Conservation (phyloP, 2,113 vertebrate genomes). For the Pyxicephalus adspersus region DNA sequence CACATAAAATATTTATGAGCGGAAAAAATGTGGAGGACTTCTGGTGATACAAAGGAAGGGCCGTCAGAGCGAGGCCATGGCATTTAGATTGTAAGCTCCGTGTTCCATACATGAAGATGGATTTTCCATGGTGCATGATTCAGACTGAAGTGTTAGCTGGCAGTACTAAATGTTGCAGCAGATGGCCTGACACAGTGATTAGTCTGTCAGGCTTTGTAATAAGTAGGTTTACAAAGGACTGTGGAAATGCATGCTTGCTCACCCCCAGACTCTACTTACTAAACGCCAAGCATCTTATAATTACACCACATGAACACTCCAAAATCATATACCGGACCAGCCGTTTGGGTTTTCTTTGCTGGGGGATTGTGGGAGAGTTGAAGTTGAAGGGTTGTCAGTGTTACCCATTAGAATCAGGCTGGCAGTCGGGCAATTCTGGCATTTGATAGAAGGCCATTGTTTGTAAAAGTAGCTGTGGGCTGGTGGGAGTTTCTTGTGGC, state of each 20-base stretch:
- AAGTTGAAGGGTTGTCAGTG: no score
- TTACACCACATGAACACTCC: no score
- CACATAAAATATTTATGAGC: constrained; percentile 28
- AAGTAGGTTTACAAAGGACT: constrained; percentile 25
- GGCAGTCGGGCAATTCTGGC: no score
- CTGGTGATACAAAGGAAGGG: not conserved
- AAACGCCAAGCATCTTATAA: not conserved
- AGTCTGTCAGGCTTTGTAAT: constrained; percentile 47
- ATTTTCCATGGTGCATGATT: constrained; percentile 20
- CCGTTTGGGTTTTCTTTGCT: no score
- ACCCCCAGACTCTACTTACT: not conserved
- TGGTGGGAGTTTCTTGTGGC: no score
- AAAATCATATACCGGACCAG: no score
- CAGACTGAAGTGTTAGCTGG: constrained; percentile 41
- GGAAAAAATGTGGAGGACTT: not conserved
- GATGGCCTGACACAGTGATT: constrained; percentile 45
- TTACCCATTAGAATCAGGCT: no score
- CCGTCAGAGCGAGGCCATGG: not conserved
- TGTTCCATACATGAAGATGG: not conserved
- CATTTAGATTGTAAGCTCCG: constrained; percentile 42
- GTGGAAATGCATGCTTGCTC: constrained; percentile 5
- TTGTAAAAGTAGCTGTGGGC: no score
- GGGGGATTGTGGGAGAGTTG: no score
- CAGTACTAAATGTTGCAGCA: constrained; percentile 13
- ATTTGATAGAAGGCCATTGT: no score